Evolutionary conservation across 2,888 invertebrate species (phyloP).

Genomic region (Rhamphomyia laevipes): DNA sequence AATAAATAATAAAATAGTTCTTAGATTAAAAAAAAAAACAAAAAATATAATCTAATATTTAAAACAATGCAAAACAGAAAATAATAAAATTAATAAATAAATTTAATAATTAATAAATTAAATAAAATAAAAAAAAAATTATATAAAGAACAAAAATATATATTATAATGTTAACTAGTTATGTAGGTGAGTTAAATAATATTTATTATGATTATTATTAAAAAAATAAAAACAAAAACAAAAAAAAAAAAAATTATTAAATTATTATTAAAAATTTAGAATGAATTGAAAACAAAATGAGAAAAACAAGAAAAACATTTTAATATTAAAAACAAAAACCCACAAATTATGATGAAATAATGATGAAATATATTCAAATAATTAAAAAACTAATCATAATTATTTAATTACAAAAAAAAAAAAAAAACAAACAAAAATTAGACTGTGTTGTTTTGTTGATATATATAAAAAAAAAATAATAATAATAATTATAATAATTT

Average conservation of each 20-base stretch:
- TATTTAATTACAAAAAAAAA: conserved; percentile 9
- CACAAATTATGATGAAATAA: background rate
- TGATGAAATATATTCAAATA: conserved; percentile 10
- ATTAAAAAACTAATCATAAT: conserved; percentile 3
- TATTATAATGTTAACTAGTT: conserved; percentile 35
- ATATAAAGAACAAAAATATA: conserved; percentile 11
- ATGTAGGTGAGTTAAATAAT: conserved; percentile 36
- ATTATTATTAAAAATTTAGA: conserved; percentile 19
- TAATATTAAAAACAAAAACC: conserved; percentile 5
- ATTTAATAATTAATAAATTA: background rate
- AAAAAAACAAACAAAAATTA: no score
- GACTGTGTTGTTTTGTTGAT: no score
- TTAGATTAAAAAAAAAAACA: no score
- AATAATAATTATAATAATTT: conserved; percentile 10
- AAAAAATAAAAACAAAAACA: conserved; percentile 12
- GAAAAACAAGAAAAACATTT: conserved; percentile 18
- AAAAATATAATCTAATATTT: no score
- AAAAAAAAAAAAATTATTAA: conserved; percentile 13
- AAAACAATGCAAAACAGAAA: no score
- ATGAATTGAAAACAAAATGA: conserved; percentile 24
- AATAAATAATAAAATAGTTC: no score
- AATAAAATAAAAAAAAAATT: background rate
- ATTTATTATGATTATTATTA: conserved; percentile 22
- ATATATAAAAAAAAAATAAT: no score
- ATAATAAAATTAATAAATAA: background rate